Evolutionary conservation across 2,797 vertebrate species (phyloP), one percentile per base, ranked within the genome.

Genomic region (Garrulus glandarius): DNA sequence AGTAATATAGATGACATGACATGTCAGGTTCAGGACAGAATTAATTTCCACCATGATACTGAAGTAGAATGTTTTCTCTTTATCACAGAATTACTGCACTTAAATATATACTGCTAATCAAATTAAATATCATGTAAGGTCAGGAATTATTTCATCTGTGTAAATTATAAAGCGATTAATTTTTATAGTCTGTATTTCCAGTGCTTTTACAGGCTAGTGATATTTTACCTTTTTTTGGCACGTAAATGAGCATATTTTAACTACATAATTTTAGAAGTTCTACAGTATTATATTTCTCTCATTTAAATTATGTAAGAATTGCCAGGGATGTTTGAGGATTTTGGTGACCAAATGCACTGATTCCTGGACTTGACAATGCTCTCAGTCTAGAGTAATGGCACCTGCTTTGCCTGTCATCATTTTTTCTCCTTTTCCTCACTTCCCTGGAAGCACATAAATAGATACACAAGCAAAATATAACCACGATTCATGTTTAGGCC

Each of bases 321-420:
- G 5, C 8, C 6, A 50, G n/a, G 43, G 43, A 6, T 57, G 0
- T 23, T 44, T 21, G 34, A 3, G 36, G 3, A 8, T 57, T 74
- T 87, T 67, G 15, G 13, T 75, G 20, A 70, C 11, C 16, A 61
- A 61, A 69, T 32, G 2, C 23, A 72, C 50, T 26, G 30, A 26
- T 47, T 81, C 18, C n/a, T 70, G 39, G 43, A 90, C 71, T 6
- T 41, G 56, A 68, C 17, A 59, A 9, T 36, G 6, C 5, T 52
- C 34, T 75, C 22, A 63, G 14, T 50, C 32, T 65, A n/a, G 13
- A 59, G 20, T 46, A 55, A 59, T 20, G 12, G 3, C 36, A 65
- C 4, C 8, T 52, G 15, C 7, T 75, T 86, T 68, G 13, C 10
- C 14, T 82, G 8, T 21, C 8, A n/a, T 68, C 3, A 20, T 70